Base-by-base conservation (phyloP, 2,797 vertebrate species). In the Jordanella pulchra region DNA sequence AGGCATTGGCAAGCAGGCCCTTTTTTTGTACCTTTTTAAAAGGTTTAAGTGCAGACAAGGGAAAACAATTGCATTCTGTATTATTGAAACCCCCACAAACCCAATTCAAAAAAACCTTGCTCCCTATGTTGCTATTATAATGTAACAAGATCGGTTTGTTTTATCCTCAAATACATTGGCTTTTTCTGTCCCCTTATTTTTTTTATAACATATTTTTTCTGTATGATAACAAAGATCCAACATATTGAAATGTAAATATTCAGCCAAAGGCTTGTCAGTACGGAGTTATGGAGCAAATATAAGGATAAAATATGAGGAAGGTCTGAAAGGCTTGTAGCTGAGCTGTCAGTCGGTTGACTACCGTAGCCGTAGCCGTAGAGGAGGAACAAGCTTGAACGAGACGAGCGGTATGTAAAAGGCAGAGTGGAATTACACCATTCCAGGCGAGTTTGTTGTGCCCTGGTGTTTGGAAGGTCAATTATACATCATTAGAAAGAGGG, bases 401-500 rank as follows among this genome's bases (percentile, higher is more conserved):
- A 87, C 83, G 75, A 75, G 70, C 73, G 80, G 83, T 87, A 80
- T 88, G 86, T 84, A 79, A 76, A 84, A 91, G 80, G 78, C 74
- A 83, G 84, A 84, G 88, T 89, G 90, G 87, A 91, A 90, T 91
- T 85, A 84, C 86, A 80, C 82, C 85, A 86, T 82, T 89, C 78
- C 44, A 27, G 77, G 89, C 86, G 90, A 87, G 89, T 82, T 85
- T 89, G 85, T 85, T 89, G 84, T 91, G 88, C 80, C 86, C 90
- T 75, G 89, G 87, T 90, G 91, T 90, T 90, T 76, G 77, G 21
- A 89, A 88, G 92, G 88, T 93, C 89, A 92, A 92, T 92, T 92
- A 91, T 89, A 89, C 84, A 82, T 91, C 89, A 93, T 92, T 93
- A 92, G 90, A 84, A 91, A 78, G 83, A 84, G 77, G 81, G 85